A percentile compares a stretch with the other conserved stretches of the same genome.
These are phyloP conservation scores for Polyommatus icarus DNA, from an alignment of 2,888 invertebrate genomes.

Conservation along the genomic window DNA sequence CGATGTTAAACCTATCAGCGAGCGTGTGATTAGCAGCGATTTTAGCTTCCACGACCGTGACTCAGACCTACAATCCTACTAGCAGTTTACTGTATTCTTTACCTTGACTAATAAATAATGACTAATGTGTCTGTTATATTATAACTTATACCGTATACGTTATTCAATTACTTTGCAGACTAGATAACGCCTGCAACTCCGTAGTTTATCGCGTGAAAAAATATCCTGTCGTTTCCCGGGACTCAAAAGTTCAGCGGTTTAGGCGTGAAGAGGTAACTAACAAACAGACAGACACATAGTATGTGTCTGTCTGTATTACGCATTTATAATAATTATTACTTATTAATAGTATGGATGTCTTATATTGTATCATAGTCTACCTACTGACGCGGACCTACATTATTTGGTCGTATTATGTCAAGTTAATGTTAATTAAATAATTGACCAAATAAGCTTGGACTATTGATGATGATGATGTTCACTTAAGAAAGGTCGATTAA, in stretches of 20 bases:
- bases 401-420: neutral
- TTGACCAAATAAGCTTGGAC: neutral
- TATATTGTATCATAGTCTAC: too few species aligned
- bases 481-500: neutral
- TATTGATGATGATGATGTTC: neutral
- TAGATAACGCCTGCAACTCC: too few species aligned
- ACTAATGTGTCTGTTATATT: neutral
- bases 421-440: too few species aligned
- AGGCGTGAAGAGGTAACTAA: too few species aligned
- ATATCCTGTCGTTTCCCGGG: too few species aligned
- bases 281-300: too few species aligned
- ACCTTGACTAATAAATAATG: constrained; percentile 4
- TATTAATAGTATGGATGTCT: too few species aligned
- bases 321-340: too few species aligned
- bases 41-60: neutral
- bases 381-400: neutral
- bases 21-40: neutral
- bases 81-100: constrained; percentile 17
- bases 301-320: too few species aligned
- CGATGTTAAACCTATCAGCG: neutral
- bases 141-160: too few species aligned
- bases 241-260: too few species aligned
- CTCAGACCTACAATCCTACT: neutral
- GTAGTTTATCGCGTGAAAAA: too few species aligned
- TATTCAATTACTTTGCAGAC: neutral